Percentiles rank a stretch among this genome's conserved stretches.
These are phyloP conservation scores for Zaprionus davidi DNA, from an alignment of 1,140 invertebrate species.

Conservation along the genomic window DNA sequence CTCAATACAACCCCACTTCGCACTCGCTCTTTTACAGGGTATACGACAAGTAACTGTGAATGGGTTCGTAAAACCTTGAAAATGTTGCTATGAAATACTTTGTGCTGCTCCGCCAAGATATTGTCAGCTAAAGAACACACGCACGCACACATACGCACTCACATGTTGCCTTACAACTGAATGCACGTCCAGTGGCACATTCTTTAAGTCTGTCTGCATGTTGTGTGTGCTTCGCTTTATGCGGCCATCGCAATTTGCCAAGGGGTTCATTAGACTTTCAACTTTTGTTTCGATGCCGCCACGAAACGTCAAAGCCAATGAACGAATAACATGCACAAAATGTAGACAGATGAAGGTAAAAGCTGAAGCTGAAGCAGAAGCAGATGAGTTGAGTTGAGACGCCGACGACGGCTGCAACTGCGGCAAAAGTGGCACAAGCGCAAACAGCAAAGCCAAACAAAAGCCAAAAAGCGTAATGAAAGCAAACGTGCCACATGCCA, in stretches of 20 bases:
- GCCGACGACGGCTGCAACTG: slow-evolving; percentile 43
- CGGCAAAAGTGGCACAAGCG: slow-evolving; percentile 45
- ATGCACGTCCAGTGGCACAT: slow-evolving; percentile 20
- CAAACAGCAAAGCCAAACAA: slow-evolving; percentile 53
- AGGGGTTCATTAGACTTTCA: slow-evolving; percentile 76
- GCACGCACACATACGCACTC: neutral
- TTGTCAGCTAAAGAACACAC: slow-evolving; percentile 22
- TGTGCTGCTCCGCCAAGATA: slow-evolving; percentile 11
- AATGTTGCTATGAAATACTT: slow-evolving; percentile 9
- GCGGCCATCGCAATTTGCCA: slow-evolving; percentile 49
- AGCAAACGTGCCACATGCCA: slow-evolving; percentile 64
- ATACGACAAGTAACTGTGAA: slow-evolving; percentile 13
- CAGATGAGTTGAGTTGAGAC: slow-evolving; percentile 4
- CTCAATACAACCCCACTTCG: too few relatives aligned
- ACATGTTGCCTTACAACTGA: slow-evolving; percentile 16
- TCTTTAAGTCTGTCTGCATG: slow-evolving; percentile 1
- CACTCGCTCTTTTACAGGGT: neutral
- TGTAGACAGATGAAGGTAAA: slow-evolving; percentile 22
- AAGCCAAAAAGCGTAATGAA: slow-evolving; percentile 44
- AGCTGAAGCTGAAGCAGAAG: slow-evolving; percentile 17
- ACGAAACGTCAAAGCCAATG: slow-evolving; percentile 69
- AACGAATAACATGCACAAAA: slow-evolving; percentile 64
- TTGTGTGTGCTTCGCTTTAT: slow-evolving; percentile 46
- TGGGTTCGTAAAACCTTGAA: slow-evolving; percentile 1
- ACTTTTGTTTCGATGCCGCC: slow-evolving; percentile 47